Evolutionary conservation across 2,113 vertebrate genomes (phyloP).

Genomic region (Thomomys bottae): DNA sequence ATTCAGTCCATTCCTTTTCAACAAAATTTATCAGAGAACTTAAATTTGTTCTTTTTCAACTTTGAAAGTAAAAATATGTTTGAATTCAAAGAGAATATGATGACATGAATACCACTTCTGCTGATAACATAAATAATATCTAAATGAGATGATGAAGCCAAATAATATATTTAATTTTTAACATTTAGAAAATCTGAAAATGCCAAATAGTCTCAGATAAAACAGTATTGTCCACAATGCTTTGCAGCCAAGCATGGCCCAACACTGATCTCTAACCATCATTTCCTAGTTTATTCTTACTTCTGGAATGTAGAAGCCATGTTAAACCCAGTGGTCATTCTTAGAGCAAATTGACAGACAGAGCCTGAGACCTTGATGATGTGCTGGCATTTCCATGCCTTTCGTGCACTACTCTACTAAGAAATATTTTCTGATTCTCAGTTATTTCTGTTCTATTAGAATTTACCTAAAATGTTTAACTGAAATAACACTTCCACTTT

Average conservation of each 20-base stretch:
- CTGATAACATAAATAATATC: neutral
- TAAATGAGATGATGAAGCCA: neutral
- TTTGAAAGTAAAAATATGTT: neutral
- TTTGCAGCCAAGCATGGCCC: rapidly evolving
- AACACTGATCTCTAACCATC: neutral
- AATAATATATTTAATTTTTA: neutral
- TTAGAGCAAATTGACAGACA: too few species aligned
- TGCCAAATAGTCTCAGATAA: neutral
- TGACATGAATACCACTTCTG: neutral
- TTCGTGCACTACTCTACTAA: too few species aligned
- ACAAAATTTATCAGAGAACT: neutral
- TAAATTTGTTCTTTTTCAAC: neutral
- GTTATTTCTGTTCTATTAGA: too few species aligned
- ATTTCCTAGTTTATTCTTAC: neutral
- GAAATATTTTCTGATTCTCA: too few species aligned
- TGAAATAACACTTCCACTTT: too few species aligned
- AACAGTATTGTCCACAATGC: neutral
- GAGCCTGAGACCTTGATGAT: too few species aligned
- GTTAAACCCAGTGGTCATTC: too few species aligned
- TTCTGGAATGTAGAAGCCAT: neutral
- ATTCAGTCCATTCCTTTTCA: neutral
- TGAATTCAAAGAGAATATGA: neutral
- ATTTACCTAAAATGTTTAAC: too few species aligned
- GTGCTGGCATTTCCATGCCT: too few species aligned
- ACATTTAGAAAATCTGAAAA: neutral